Evolutionary conservation across 2,888 invertebrate species (phyloP), one percentile per base, ranked within the genome.

Genomic region (Pandemis heparana): DNA sequence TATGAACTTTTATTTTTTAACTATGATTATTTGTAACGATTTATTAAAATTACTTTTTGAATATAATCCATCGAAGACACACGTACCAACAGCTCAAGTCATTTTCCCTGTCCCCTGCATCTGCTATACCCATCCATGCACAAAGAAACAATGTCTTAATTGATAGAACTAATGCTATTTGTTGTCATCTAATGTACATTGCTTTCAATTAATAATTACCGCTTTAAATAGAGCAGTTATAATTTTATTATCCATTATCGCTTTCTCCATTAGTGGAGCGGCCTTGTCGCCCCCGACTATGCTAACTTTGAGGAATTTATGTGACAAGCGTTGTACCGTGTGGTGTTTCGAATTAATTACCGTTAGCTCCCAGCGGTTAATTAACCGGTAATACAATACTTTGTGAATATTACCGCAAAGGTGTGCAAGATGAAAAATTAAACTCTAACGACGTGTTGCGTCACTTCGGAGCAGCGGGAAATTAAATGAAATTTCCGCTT

Each of bases 281-380:
- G 63, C 70, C 70, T 77, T 76, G 78, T 74, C 75, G 76, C 76
- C 79, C 77, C 77, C 51, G 71, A 71, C 75, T 77, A 79, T 79
- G 79, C 79, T 85, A 86, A 86, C 87, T 87, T 87, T 89, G 90
- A 90, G 87, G 87, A 91, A 91, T 92, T 90, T 91, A 91, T 91
- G 90, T 89, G 91, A 90, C 91, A 90, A 82, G 84, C 85, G 82
- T 82, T 84, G 86, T 87, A 88, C 85, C 87, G 86, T 83, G 85
- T 83, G 86, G 83, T 84, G 87, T 89, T 85, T 86, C 87, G 87
- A 73, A 75, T 90, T 92, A 91, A 92, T 92, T 90, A 91, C 88
- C 80, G 84, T 83, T 85, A 83, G 85, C 84, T 84, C 83, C 84
- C 78, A 83, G 85, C 80, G 89, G 87, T 87, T 89, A 90, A 89